phyloP scores from a whole-genome alignment of 2,888 invertebrate species.

The Pheosia gnoma region DNA sequence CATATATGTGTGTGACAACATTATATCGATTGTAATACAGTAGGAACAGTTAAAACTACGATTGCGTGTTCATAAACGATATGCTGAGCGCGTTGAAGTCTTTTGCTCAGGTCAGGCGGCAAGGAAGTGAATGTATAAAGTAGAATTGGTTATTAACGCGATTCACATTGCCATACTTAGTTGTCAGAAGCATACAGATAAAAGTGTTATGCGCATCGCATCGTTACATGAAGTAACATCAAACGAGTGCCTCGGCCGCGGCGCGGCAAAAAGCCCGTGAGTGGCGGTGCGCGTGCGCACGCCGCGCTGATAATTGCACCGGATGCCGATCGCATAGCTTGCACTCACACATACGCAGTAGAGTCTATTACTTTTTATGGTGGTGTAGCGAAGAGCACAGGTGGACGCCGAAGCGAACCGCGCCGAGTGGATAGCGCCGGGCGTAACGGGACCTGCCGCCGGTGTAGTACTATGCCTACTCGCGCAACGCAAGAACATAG shows the following conservation, averaged over 20 bases:
- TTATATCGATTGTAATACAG: conserved; percentile 4
- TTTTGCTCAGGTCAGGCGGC: conserved; percentile 29
- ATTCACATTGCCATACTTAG: too few species aligned
- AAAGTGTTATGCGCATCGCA: background rate
- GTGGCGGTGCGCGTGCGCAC: conserved; percentile 28
- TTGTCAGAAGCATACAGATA: background rate
- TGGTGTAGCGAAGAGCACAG: conserved; percentile 13
- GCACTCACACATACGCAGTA: conserved; percentile 9
- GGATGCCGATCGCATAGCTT: conserved; percentile 33
- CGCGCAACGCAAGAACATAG: too few species aligned
- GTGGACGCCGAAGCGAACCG: conserved; percentile 25
- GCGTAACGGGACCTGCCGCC: background rate
- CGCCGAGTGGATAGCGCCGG: conserved; percentile 4
- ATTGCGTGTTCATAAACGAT: background rate
- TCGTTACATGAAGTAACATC: conserved; percentile 11
- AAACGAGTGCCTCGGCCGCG: background rate
- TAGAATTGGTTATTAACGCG: too few species aligned
- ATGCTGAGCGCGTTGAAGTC: conserved; percentile 49
- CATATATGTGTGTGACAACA: conserved; percentile 7
- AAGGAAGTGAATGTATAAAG: too few species aligned
- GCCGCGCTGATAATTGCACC: conserved; percentile 31
- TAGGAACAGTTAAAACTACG: conserved; percentile 8
- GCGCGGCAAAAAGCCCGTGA: conserved; percentile 24
- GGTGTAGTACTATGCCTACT: too few species aligned
- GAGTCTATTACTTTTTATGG: conserved; percentile 15